Base-by-base conservation (phyloP, 2,888 invertebrate species). In the Orgyia antiqua region DNA sequence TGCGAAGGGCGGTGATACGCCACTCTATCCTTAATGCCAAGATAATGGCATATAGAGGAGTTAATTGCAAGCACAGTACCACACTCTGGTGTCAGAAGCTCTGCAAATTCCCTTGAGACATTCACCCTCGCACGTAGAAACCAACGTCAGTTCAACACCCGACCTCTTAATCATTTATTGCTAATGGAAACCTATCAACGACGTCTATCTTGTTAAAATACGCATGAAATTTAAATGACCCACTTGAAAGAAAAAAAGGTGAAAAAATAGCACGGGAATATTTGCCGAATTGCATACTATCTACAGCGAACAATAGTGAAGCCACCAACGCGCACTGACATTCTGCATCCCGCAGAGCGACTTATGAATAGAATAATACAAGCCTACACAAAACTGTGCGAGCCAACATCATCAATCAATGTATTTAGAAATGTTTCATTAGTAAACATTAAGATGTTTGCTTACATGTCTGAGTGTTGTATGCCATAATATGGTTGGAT, bases 401-500 rank as follows among this genome's bases (percentile, higher is more conserved):
- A 60, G 59, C 49, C 59, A 65, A 56, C 59, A 60, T 69, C 80
- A 86, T 84, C 84, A 79, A 84, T 84, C 84, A 84, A 75, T 79
- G 79, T 79, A 76, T 67, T 68, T 73, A 69, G 76, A 79, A 77
- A 82, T 77, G 78, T 83, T 84, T 82, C 83, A 86, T 86, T 84
- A 84, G 84, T 82, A 79, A 83, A 84, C 82, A 86, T 86, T 86
- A 83, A 86, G 84, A 86, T 86, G 84, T 84, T 84, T 84, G 79
- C 83, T 82, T 84, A 82, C 80, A 82, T 80, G 78, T 79, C 72
- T 72, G 60, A 71, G 66, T 77, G 76, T 72, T 83, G 78, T 75
- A 68, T 52, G 65, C 51, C 58, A 51, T 71, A 69, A 75, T 73
- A 68, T 65, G 63, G 55, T 47, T 53, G 63, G 59, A 70, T 84